Conservation (phyloP, 2,888 invertebrate genomes). For the Rutpela maculata region DNA sequence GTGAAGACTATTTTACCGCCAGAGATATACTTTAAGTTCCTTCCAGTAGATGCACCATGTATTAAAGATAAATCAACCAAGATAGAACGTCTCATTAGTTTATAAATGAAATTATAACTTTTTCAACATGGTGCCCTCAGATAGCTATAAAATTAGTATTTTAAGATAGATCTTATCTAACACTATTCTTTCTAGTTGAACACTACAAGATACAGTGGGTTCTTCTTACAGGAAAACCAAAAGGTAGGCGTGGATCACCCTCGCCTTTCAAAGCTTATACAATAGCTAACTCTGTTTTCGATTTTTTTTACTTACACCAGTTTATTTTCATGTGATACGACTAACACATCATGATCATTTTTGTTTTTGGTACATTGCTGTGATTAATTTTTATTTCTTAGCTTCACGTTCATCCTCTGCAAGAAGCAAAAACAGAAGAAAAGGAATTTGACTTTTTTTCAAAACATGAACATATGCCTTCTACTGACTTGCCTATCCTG, state of each 20-base stretch:
- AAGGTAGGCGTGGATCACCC: slow-evolving; percentile 59
- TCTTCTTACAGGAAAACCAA: slow-evolving; percentile 59
- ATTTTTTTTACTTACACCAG: not conserved
- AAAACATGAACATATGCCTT: slow-evolving; percentile 78
- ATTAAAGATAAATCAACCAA: too few species aligned
- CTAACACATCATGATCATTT: not conserved
- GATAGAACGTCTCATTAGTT: too few species aligned
- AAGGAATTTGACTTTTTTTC: slow-evolving; percentile 93
- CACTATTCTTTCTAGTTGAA: slow-evolving; percentile 60
- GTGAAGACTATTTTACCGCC: too few species aligned
- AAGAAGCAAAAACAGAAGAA: slow-evolving; percentile 76
- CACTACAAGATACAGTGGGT: slow-evolving; percentile 57
- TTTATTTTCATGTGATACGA: not conserved
- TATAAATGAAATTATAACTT: too few species aligned
- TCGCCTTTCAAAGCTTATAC: slow-evolving; percentile 52
- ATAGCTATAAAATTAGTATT: not conserved
- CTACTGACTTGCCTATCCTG: slow-evolving; percentile 52
- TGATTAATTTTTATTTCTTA: slow-evolving; percentile 67
- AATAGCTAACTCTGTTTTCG: slow-evolving; percentile 43
- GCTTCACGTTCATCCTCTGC: slow-evolving; percentile 84
- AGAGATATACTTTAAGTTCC: too few species aligned
- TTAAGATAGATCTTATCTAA: not conserved
- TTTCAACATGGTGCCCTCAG: too few species aligned
- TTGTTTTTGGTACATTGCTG: not conserved
- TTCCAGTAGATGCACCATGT: too few species aligned